Evolutionary conservation across 2,797 vertebrate genomes (phyloP), one percentile per base, ranked within the genome.

Genomic region (Amblyraja radiata): DNA sequence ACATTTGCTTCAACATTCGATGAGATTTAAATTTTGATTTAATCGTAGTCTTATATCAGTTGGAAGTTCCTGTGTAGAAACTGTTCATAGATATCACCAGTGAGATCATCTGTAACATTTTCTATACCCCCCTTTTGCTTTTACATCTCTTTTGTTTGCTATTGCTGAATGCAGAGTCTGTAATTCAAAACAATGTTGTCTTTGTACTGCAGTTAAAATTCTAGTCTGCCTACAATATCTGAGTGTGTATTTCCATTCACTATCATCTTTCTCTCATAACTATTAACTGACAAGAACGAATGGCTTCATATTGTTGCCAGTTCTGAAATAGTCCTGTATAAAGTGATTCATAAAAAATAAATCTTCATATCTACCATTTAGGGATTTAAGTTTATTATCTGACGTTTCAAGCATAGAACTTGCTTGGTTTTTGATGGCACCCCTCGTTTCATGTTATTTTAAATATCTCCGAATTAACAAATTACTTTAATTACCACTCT

Each of bases 81-180:
- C 90, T 54, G 32, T 74, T 73, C 90, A 46, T 46, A 5, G 13
- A 74, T n/a, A 74, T 54, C 36, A 76, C 23, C 90, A 54, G 68
- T 91, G 90, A 73, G 68, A 71, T 91, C 90, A 54, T 88, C 65
- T 54, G 36, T 18, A 46, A 39, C 36, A 14, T 32, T 91, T 91
- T 54, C 88, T 46, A 21, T 46, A 21, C 32, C 10, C 39, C 88
- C 68, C 46, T 74, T 25, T 73, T 46, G 36, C 36, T 74, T 32
- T 88, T 61, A 65, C 84, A 88, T 91, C 90, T n/a, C 90, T 74
- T 90, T 90, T 90, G 88, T 91, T 91, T 91, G 36, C 1, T 54
- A 46, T 91, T 74, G 90, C 90, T 91, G 90, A 91, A 91, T 74
- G 10, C 68, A n/a, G 14, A 32, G 23, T 39, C 71, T 91, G 90